A percentile compares a stretch with the other conserved stretches of the same genome.
Evolutionary conservation across 2,113 vertebrate genomes (phyloP).

Genomic region (Scomber japonicus): DNA sequence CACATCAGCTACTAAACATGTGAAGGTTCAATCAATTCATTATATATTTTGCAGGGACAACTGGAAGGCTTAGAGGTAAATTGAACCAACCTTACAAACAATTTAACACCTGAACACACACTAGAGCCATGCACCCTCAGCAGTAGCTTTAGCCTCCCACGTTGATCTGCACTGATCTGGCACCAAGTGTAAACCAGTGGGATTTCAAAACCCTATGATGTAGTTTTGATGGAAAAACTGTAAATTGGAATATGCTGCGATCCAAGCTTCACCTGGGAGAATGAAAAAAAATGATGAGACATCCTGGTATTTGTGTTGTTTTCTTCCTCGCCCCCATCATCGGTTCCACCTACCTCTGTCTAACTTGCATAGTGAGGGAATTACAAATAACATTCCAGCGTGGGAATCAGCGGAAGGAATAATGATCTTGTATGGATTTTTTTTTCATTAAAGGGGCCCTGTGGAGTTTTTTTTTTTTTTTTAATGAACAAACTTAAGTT

Average conservation of each 20-base stretch:
- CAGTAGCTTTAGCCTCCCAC: constrained; percentile 27
- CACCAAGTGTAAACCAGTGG: constrained; percentile 26
- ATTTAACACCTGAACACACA: constrained; percentile 10
- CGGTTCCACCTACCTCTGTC: constrained; percentile 24
- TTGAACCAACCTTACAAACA: constrained; percentile 6
- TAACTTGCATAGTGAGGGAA: constrained; percentile 16
- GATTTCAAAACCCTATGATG: background rate
- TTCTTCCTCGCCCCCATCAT: background rate
- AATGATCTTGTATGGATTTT: constrained; percentile 43
- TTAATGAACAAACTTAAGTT: too few species aligned
- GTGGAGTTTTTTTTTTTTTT: too few species aligned
- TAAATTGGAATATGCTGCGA: constrained; percentile 48
- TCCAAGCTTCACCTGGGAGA: constrained; percentile 28
- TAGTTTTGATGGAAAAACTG: constrained; percentile 45
- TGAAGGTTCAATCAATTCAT: constrained; percentile 10
- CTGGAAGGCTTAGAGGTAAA: constrained; percentile 9
- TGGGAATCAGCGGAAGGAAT: constrained; percentile 4
- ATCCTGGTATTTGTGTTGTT: constrained; percentile 15
- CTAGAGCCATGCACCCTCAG: background rate
- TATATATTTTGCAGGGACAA: constrained; percentile 1
- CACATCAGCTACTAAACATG: background rate
- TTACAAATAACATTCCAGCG: constrained; percentile 39
- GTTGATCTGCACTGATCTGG: constrained; percentile 18
- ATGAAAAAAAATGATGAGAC: constrained; percentile 35
- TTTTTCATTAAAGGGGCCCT: constrained; percentile 7